These are phyloP conservation scores for Urechis unicinctus DNA, from an alignment of 2,888 invertebrate species.

Conservation along the genomic window DNA sequence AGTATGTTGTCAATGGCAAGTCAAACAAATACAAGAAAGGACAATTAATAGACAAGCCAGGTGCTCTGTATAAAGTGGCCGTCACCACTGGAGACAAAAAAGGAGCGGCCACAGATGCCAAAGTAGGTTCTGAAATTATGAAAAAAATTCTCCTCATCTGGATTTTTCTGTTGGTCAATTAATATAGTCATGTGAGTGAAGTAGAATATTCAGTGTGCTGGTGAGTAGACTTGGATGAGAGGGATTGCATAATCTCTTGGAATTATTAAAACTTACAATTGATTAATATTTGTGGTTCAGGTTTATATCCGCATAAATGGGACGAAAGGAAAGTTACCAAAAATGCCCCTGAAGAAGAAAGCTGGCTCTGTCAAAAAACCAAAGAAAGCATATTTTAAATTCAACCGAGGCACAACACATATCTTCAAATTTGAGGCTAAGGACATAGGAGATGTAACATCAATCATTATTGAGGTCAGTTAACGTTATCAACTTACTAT, in stretches of 20 bases:
- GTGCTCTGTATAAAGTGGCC: conserved; percentile 39
- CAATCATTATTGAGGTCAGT: conserved; percentile 44
- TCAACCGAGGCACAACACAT: conserved; percentile 45
- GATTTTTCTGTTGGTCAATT: not conserved
- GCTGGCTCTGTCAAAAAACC: conserved; percentile 21
- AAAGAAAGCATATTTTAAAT: conserved; percentile 38
- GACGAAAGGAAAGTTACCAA: conserved; percentile 39
- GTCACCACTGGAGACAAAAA: conserved; percentile 45
- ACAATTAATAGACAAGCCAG: not conserved
- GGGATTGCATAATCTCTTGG: no score
- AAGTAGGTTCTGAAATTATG: conserved; percentile 24
- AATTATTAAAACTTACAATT: no score
- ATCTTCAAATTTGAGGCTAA: conserved; percentile 44
- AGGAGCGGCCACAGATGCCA: conserved; percentile 45
- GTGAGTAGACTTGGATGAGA: no score
- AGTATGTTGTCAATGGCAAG: no score
- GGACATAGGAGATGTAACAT: conserved; percentile 46
- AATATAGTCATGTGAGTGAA: not conserved
- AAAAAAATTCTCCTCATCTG: not conserved
- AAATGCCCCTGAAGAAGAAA: conserved; percentile 41
- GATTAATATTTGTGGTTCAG: no score
- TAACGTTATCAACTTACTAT: not conserved
- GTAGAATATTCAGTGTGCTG: not conserved
- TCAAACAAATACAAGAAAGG: no score
- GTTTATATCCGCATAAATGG: conserved; percentile 44